phyloP scores from a whole-genome alignment of 1,140 invertebrate genomes.

The Ptiloglossa arizonensis region DNA sequence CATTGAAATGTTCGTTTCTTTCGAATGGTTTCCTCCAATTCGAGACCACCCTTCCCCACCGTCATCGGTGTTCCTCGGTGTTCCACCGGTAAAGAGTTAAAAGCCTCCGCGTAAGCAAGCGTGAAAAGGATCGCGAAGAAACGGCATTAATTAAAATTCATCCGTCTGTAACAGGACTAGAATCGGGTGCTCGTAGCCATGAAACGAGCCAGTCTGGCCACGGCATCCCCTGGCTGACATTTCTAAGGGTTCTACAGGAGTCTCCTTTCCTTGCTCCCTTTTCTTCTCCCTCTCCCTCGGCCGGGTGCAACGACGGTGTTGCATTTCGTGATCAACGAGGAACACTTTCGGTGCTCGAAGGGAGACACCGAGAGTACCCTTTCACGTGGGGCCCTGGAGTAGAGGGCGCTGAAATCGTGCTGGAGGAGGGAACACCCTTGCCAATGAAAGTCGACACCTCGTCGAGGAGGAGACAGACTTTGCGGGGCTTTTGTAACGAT shows the following conservation, averaged over 20 bases:
- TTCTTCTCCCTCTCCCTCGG: not conserved
- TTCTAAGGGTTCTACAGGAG: slow-evolving; percentile 43
- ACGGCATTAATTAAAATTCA: slow-evolving; percentile 36
- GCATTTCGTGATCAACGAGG: slow-evolving; percentile 61
- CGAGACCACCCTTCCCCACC: not conserved
- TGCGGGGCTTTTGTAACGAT: slow-evolving; percentile 55
- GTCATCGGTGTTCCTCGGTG: not conserved
- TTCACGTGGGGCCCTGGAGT: slow-evolving; percentile 32
- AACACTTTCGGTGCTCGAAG: slow-evolving; percentile 49
- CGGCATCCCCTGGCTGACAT: slow-evolving; percentile 20
- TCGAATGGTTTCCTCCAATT: not conserved
- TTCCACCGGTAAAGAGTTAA: not conserved
- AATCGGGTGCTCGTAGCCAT: not conserved
- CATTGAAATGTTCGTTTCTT: not conserved
- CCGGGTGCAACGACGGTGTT: slow-evolving; percentile 40
- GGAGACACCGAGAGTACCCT: slow-evolving; percentile 51
- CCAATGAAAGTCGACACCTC: slow-evolving; percentile 59
- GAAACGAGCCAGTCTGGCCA: slow-evolving; percentile 31
- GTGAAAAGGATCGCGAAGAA: not conserved
- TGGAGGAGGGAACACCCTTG: slow-evolving; percentile 37
- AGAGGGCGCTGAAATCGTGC: slow-evolving; percentile 27
- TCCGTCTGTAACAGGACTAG: slow-evolving; percentile 4
- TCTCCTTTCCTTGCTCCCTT: slow-evolving; percentile 24
- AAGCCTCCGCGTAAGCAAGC: slow-evolving; percentile 20
- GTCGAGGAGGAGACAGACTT: slow-evolving; percentile 37